These are phyloP conservation scores for Panopea generosa DNA, from an alignment of 2,888 invertebrate genomes.

Conservation along the genomic window DNA sequence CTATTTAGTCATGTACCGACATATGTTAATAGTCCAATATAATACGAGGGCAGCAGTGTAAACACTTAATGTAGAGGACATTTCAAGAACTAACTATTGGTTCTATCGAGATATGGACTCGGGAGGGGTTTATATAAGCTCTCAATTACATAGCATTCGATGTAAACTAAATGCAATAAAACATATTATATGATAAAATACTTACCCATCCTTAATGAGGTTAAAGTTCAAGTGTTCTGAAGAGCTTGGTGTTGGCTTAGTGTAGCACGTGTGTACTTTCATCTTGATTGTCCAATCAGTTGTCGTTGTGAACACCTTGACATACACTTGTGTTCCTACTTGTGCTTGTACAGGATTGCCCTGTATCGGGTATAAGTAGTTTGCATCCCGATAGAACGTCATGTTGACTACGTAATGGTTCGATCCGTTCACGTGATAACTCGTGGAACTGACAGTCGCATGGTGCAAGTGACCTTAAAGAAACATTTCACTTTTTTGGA, in stretches of 20 bases:
- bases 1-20: no score
- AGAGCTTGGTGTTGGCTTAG: conserved; percentile 26
- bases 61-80: no score
- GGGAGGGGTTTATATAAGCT: no score
- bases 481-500: no score
- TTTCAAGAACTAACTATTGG: no score
- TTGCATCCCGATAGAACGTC: conserved; percentile 44
- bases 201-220: conserved; percentile 40
- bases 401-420: conserved; percentile 36
- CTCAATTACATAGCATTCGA: no score
- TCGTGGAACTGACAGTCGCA: neutral
- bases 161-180: no score
- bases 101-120: no score
- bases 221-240: conserved; percentile 18
- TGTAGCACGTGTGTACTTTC: conserved; percentile 43
- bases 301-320: conserved; percentile 37
- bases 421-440: neutral
- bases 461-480: neutral
- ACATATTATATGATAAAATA: no score
- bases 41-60: no score
- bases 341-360: conserved; percentile 40
- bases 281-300: conserved; percentile 41
- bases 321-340: conserved; percentile 36
- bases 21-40: no score
- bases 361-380: conserved; percentile 19